phyloP scores from a whole-genome alignment of 2,888 invertebrate genomes.

The Cantharis rustica region DNA sequence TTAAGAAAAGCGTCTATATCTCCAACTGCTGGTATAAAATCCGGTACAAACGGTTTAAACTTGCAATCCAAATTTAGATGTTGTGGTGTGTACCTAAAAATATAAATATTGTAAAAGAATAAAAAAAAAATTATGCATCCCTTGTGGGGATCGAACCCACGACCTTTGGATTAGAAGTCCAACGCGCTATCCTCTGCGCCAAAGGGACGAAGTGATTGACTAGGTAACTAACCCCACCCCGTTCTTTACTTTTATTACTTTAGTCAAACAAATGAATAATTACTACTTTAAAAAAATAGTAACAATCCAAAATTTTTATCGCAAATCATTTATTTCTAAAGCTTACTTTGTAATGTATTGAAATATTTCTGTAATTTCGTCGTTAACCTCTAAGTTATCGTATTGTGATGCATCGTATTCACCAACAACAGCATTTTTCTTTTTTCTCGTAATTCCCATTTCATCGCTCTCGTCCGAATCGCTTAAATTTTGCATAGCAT shows the following conservation, averaged over 20 bases:
- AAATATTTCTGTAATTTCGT: slow-evolving; percentile 90
- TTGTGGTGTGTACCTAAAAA: slow-evolving; percentile 86
- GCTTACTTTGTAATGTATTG: slow-evolving; percentile 85
- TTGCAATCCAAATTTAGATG: slow-evolving; percentile 87
- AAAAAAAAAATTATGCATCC: slow-evolving; percentile 59
- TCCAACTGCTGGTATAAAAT: slow-evolving; percentile 96
- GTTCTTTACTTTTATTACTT: neutral
- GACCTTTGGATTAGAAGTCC: slow-evolving; percentile 91
- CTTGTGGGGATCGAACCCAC: slow-evolving; percentile 87
- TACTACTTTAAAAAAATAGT: neutral
- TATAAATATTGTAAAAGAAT: neutral
- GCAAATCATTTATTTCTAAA: neutral
- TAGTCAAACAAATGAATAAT: neutral
- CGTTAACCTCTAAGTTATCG: slow-evolving; percentile 78
- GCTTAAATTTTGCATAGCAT: slow-evolving; percentile 39
- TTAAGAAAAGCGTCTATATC: slow-evolving; percentile 99
- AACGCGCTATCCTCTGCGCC: slow-evolving; percentile 89
- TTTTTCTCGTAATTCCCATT: slow-evolving; percentile 33
- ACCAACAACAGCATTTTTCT: slow-evolving; percentile 49
- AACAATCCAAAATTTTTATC: neutral
- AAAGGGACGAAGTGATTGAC: slow-evolving; percentile 65
- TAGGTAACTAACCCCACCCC: neutral
- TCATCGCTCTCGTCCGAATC: slow-evolving; percentile 45
- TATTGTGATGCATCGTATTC: slow-evolving; percentile 84
- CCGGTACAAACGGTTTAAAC: slow-evolving; percentile 93